Evolutionary conservation across 2,797 vertebrate species (phyloP).

Genomic region (Macroramphosus scolopax): DNA sequence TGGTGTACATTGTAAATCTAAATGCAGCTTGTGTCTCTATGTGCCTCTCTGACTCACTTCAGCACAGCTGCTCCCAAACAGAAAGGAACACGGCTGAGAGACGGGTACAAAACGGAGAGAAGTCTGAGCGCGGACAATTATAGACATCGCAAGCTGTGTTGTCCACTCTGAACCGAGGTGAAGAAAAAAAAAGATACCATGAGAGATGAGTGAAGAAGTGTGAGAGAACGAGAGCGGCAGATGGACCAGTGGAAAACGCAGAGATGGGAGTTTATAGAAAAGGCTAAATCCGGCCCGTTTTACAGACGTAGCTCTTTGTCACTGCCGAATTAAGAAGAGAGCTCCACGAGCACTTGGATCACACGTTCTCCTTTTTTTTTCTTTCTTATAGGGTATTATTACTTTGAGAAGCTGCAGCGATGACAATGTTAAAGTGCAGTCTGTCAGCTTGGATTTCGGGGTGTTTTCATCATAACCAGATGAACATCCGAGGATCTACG

Average conservation of each 20-base stretch:
- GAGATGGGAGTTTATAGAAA: slow-evolving; percentile 40
- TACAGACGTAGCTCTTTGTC: slow-evolving; percentile 40
- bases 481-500: slow-evolving; percentile 22
- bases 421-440: slow-evolving; percentile 45
- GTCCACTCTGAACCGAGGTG: slow-evolving; percentile 58
- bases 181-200: slow-evolving; percentile 24
- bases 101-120: slow-evolving; percentile 18
- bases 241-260: slow-evolving; percentile 51
- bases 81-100: slow-evolving; percentile 49
- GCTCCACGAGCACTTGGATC: slow-evolving; percentile 34
- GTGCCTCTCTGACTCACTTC: slow-evolving; percentile 52
- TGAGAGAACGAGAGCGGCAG: slow-evolving; percentile 54
- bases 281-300: slow-evolving; percentile 49
- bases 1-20: slow-evolving; percentile 31
- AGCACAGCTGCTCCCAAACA: slow-evolving; percentile 57
- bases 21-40: too few relatives aligned
- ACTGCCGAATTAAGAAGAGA: slow-evolving; percentile 16
- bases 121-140: slow-evolving; percentile 58
- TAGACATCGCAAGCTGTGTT: slow-evolving; percentile 72
- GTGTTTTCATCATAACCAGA: slow-evolving; percentile 43
- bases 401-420: slow-evolving; percentile 28
- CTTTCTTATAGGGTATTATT: slow-evolving; percentile 8
- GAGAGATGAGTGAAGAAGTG: slow-evolving; percentile 32
- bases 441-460: slow-evolving; percentile 49
- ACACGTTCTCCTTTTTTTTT: slow-evolving; percentile 14